Conservation (phyloP, 2,888 invertebrate species). For the Apotomis betuletana region DNA sequence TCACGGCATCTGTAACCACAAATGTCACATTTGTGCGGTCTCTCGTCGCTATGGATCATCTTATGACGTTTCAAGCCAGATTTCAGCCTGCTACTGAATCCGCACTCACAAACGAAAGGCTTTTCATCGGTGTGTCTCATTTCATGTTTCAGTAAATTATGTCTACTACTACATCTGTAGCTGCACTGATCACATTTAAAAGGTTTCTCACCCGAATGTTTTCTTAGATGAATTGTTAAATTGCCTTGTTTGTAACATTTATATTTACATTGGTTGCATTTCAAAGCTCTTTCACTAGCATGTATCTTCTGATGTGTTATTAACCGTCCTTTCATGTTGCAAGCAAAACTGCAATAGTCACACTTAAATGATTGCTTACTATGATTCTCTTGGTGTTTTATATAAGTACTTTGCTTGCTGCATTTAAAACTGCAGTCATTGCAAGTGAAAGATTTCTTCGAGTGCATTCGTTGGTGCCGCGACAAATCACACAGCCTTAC, state of each 20-base stretch:
- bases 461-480: not conserved
- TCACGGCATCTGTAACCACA: conserved; percentile 14
- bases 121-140: conserved; percentile 4
- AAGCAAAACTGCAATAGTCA: not conserved
- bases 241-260: not conserved
- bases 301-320: conserved; percentile 2
- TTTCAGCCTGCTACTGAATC: not conserved
- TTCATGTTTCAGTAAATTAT: conserved; percentile 13
- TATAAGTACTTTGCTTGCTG: not conserved
- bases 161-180: not conserved
- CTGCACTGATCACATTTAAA: conserved; percentile 16
- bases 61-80: conserved; percentile 18
- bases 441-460: not conserved
- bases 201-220: conserved; percentile 5
- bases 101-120: conserved; percentile 2
- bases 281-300: not conserved
- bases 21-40: not conserved
- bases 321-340: not conserved
- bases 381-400: not conserved
- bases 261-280: conserved; percentile 9
- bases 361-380: not conserved
- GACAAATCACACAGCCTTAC: not conserved
- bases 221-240: conserved; percentile 4
- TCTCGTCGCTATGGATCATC: conserved; percentile 11
- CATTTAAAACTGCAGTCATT: not conserved